Percentiles rank a stretch among this genome's conserved stretches.
Conservation (phyloP, 2,113 vertebrate species). For the Pampusana beccarii region DNA sequence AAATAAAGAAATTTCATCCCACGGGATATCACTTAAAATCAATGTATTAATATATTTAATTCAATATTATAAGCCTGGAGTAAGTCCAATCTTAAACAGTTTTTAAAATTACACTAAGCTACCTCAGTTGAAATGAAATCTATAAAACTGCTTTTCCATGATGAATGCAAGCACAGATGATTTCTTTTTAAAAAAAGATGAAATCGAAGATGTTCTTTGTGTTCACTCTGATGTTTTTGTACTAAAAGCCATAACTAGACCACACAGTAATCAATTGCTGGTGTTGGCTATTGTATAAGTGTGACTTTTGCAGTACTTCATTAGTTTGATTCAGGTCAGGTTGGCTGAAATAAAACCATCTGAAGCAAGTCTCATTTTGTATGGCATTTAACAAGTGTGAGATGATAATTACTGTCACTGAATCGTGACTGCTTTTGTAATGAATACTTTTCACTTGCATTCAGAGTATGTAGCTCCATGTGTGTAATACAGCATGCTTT, state of each 20-base stretch:
- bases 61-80: neutral
- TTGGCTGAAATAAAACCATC: neutral
- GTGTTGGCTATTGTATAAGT: neutral
- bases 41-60: neutral
- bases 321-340: neutral
- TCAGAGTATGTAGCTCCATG: neutral
- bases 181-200: neutral
- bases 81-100: neutral
- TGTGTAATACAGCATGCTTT: neutral
- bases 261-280: neutral
- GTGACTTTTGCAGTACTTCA: neutral
- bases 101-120: neutral
- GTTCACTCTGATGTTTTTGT: neutral
- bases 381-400: neutral
- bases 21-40: neutral
- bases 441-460: neutral
- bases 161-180: neutral
- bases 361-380: neutral
- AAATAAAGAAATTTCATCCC: neutral
- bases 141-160: neutral
- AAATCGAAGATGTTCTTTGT: neutral
- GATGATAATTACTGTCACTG: conserved; percentile 25
- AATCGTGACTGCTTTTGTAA: conserved; percentile 26
- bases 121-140: neutral
- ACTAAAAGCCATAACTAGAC: neutral